Conservation (phyloP, 2,113 vertebrate species). For the Oreochromis spilurus region DNA sequence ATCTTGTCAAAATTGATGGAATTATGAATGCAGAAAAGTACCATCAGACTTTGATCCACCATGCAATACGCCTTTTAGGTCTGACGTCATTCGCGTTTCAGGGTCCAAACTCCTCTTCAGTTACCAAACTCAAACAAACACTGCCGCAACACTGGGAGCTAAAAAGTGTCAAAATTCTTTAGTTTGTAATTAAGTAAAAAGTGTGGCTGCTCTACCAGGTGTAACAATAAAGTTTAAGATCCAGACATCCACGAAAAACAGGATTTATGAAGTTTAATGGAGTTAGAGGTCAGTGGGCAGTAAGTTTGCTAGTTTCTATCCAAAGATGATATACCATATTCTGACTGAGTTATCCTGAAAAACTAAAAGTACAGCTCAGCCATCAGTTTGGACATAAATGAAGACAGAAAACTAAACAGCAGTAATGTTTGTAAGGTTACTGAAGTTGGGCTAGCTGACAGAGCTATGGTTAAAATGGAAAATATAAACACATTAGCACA, state of each 20-base stretch:
- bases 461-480: neutral
- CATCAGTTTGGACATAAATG: neutral
- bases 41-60: neutral
- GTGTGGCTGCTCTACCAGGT: neutral
- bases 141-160: neutral
- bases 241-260: neutral
- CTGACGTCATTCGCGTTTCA: neutral
- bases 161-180: neutral
- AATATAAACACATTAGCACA: neutral
- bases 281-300: neutral
- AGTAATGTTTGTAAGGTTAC: neutral
- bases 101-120: neutral
- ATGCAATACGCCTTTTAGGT: neutral
- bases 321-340: neutral
- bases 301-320: neutral
- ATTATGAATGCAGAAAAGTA: neutral
- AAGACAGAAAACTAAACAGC: neutral
- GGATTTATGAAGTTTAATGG: neutral
- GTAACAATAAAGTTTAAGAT: neutral
- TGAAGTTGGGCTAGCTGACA: neutral
- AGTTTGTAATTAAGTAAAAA: neutral
- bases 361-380: neutral
- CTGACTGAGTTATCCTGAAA: neutral
- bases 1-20: neutral
- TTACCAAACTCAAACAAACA: neutral